phyloP scores from a whole-genome alignment of 2,888 invertebrate species.

The Lymantria dispar region DNA sequence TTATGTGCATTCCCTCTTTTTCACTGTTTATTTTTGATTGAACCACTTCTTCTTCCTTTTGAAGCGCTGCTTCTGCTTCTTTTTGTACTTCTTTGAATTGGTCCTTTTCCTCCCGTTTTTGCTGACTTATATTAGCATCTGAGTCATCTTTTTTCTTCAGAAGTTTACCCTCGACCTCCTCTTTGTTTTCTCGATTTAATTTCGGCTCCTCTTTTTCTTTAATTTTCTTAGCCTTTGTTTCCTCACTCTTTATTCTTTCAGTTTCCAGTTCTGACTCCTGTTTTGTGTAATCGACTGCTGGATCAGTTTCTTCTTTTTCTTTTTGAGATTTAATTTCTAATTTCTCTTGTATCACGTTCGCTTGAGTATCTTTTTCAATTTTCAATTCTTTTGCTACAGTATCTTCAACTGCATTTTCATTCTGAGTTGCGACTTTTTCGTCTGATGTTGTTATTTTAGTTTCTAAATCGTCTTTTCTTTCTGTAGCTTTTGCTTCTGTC shows the following conservation, averaged over 20 bases:
- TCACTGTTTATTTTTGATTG: neutral
- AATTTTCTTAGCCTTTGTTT: constrained; percentile 7
- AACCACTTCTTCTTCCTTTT: neutral
- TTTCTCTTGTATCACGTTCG: neutral
- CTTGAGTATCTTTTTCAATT: neutral
- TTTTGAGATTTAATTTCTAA: constrained; percentile 4
- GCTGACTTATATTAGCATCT: neutral
- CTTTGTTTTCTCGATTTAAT: neutral
- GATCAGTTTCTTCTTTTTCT: neutral
- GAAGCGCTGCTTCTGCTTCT: neutral
- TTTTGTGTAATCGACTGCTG: neutral
- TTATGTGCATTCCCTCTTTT: too few relatives aligned
- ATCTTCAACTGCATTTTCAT: neutral
- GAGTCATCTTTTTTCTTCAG: neutral
- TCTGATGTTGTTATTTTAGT: neutral
- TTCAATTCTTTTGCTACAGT: neutral
- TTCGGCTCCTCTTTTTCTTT: constrained; percentile 5
- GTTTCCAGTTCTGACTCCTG: constrained; percentile 11
- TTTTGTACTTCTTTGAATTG: constrained; percentile 1
- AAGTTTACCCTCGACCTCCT: neutral
- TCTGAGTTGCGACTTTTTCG: neutral
- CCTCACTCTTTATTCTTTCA: constrained; percentile 4
- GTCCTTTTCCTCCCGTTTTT: constrained; percentile 1
- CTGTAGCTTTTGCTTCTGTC: neutral
- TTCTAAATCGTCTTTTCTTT: neutral